Evolutionary conservation across 2,888 invertebrate genomes (phyloP).

Genomic region (Lasioglossum morio): DNA sequence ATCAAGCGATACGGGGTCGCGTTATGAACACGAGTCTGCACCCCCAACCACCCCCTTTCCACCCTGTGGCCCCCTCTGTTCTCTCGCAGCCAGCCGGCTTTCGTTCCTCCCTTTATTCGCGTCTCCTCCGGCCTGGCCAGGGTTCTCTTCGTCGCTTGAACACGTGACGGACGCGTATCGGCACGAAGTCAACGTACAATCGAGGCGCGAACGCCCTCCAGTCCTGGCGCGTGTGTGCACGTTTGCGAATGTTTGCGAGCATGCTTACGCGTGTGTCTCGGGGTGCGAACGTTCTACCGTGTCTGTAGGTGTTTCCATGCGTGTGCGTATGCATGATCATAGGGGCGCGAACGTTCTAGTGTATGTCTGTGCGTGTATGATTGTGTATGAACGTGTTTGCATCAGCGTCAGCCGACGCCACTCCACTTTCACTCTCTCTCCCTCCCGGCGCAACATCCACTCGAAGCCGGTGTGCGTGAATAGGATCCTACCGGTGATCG

Average conservation of each 20-base stretch:
- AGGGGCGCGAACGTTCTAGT: background rate
- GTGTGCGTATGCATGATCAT: too few species aligned
- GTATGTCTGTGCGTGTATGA: background rate
- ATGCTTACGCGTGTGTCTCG: background rate
- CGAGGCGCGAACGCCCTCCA: constrained; percentile 34
- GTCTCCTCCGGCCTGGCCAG: constrained; percentile 33
- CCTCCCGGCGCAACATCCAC: constrained; percentile 49
- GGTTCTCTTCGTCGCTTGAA: constrained; percentile 37
- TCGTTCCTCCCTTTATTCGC: constrained; percentile 38
- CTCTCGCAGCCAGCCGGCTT: background rate
- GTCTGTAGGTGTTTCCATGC: background rate
- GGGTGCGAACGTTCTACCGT: background rate
- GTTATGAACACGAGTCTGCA: constrained; percentile 71
- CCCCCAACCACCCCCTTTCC: constrained; percentile 6
- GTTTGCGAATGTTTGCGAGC: background rate
- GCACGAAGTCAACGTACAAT: constrained; percentile 40
- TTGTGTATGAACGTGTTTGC: background rate
- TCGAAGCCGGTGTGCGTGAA: constrained; percentile 66
- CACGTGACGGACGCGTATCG: constrained; percentile 40
- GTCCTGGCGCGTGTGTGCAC: background rate
- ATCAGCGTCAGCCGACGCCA: constrained; percentile 34
- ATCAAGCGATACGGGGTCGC: constrained; percentile 75
- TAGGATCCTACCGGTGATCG: constrained; percentile 48
- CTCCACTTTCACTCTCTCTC: constrained; percentile 63
- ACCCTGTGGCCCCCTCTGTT: background rate